Percentiles rank a stretch among this genome's conserved stretches.
These are phyloP conservation scores for Plebejus melissa DNA, from an alignment of 2,888 invertebrate genomes.

Conservation along the genomic window DNA sequence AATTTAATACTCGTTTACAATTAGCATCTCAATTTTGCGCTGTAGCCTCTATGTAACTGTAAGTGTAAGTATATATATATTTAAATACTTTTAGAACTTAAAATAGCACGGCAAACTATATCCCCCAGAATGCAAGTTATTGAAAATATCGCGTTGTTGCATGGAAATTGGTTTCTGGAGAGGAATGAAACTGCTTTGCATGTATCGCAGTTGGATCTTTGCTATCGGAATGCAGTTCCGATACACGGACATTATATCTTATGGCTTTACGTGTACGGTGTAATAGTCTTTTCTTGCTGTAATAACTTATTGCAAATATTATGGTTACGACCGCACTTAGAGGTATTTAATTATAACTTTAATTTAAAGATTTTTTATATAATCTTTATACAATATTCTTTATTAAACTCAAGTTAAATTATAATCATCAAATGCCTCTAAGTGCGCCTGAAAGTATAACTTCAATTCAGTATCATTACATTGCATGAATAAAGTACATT, in stretches of 20 bases:
- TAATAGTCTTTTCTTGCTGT: background rate
- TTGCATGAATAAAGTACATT: too few relatives aligned
- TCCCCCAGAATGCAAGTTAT: slow-evolving; percentile 8
- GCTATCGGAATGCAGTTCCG: background rate
- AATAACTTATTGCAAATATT: background rate
- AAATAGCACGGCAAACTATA: background rate
- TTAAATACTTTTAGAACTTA: background rate
- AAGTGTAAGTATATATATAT: too few relatives aligned
- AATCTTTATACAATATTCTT: too few relatives aligned
- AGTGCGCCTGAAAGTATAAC: too few relatives aligned
- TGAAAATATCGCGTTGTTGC: background rate
- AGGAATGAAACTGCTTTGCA: slow-evolving; percentile 8
- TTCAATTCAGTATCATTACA: too few relatives aligned
- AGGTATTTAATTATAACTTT: too few relatives aligned
- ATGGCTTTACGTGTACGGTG: background rate
- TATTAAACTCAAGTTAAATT: too few relatives aligned
- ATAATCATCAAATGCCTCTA: too few relatives aligned
- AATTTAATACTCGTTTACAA: too few relatives aligned
- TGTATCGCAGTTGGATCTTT: slow-evolving; percentile 1
- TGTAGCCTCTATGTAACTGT: background rate
- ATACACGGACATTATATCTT: background rate
- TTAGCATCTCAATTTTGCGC: too few relatives aligned
- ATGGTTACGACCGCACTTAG: too few relatives aligned
- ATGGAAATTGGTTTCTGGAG: background rate
- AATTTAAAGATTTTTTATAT: too few relatives aligned